Base-by-base conservation (phyloP, 2,113 vertebrate genomes). In the Melospiza melodia region DNA sequence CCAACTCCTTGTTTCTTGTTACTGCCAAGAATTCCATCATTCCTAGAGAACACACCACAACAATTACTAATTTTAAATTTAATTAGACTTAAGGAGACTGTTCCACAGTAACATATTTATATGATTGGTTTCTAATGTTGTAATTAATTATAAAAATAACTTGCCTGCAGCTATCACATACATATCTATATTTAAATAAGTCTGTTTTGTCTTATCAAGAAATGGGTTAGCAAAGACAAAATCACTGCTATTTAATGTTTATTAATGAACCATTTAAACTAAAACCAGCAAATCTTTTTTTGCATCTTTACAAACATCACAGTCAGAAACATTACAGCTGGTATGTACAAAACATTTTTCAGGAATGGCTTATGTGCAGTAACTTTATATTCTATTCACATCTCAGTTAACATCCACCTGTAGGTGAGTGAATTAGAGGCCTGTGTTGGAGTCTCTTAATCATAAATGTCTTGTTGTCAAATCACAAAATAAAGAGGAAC, bases 121-220 rank as follows among this genome's bases (percentile, higher is more conserved):
- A 71, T 35, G 49, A 94, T 21, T 90, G 48, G 35, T 80, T 96
- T 91, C 43, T 90, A 95, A 94, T 44, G 62, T 62, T 91, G 80
- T n/a, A 71, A 74, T 75, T 93, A 93, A 88, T 94, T 84, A 94
- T 48, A 76, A 95, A 85, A 94, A 77, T 69, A 78, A 91, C n/a
- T 83, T 79, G 65, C 88, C 80, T 87, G 72, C 41, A 93, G 85
- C 78, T 90, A 91, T 62, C 57, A 58, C 41, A 62, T n/a, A 59
- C 27, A 25, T 18, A 17, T 82, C 59, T 73, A 67, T 80, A 89
- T 81, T 94, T 91, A 82, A 87, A 87, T 71, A 57, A 84, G 39
- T 44, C 33, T 67, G 61, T 51, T 89, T 83, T 93, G 24, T 33
- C 66, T 90, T 87, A 49, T 61, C 84, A 84, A 80, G 24, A 77